These are phyloP conservation scores for Oxytorus armatus DNA, from an alignment of 2,888 invertebrate species.

Conservation along the genomic window DNA sequence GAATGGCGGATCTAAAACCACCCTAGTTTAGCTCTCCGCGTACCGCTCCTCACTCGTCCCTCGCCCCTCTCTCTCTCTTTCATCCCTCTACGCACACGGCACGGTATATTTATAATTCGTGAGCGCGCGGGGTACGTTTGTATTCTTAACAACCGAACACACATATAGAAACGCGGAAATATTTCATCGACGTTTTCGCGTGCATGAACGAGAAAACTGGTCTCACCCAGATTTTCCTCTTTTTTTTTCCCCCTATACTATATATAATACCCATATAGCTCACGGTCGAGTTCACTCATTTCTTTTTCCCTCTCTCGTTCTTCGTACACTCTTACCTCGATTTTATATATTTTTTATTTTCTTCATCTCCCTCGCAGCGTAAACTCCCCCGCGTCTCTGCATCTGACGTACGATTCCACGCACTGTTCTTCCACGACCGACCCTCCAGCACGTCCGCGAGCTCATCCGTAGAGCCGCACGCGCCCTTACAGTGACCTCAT, in stretches of 20 bases:
- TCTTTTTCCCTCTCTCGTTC: slow-evolving; percentile 59
- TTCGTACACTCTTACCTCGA: slow-evolving; percentile 70
- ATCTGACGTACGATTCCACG: slow-evolving; percentile 79
- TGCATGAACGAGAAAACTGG: slow-evolving; percentile 52
- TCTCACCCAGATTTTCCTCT: slow-evolving; percentile 47
- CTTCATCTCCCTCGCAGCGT: slow-evolving; percentile 73
- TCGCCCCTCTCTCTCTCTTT: slow-evolving; percentile 25
- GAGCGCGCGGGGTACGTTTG: slow-evolving; percentile 19
- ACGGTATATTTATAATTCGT: slow-evolving; percentile 31
- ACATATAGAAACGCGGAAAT: slow-evolving; percentile 59
- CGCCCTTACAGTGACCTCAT: slow-evolving; percentile 39
- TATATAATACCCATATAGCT: slow-evolving; percentile 35
- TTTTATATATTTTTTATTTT: slow-evolving; percentile 65
- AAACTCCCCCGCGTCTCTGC: slow-evolving; percentile 79
- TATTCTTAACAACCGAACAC: slow-evolving; percentile 5
- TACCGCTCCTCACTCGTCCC: slow-evolving; percentile 71
- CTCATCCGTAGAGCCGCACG: slow-evolving; percentile 52
- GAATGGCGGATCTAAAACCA: slow-evolving; percentile 83
- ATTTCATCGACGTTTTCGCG: slow-evolving; percentile 72
- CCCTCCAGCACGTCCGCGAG: slow-evolving; percentile 54
- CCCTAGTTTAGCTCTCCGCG: slow-evolving; percentile 77
- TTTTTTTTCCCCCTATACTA: slow-evolving; percentile 44
- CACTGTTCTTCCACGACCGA: slow-evolving; percentile 35
- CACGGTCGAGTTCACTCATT: slow-evolving; percentile 47
- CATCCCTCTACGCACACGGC: slow-evolving; percentile 23